Base-by-base conservation (phyloP, 1,140 invertebrate species). In the Anagrus nilaparvatae region DNA sequence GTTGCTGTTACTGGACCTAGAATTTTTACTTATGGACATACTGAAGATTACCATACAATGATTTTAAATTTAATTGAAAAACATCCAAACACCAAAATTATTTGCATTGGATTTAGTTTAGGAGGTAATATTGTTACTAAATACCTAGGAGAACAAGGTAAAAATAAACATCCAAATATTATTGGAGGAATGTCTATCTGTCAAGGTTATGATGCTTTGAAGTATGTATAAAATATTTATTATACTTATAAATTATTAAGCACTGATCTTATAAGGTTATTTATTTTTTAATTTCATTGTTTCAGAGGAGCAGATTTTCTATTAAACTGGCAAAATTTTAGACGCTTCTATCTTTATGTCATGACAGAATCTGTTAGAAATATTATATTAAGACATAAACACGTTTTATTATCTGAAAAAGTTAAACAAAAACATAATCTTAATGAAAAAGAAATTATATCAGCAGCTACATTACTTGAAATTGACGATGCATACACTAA, bases 341-440 rank as follows among this genome's bases (percentile, higher is more conserved):
- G 87, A 4, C 77, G 87, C 1, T 79, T 87, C 50, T 95, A 95
- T 59, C 67, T 92, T n/a, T 91, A 88, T 57, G 78, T 87, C 25
- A 91, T 95, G 83, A 91, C 89, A 1, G 86, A 90, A 59, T 90
- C 89, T 56, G 80, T 92, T 52, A 87, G 88, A 43, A 79, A 78
- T 51, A 79, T 93, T 27, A 83, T 95, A 43, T 70, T 86, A 2
- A 72, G 77, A 23, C 85, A 93, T 63, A 81, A 84, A 46, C 72
- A 79, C 46, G 75, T 81, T 27, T 65, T 92, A 31, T 69, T 94
- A 9, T 77, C 74, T 13, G 79, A 83, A 10, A 82, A 91, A 30
- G 72, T 84, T 5, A 84, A 82, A 59, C 67, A 70, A 29, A 74
- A 72, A 31, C 75, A 75, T 51, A 67, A 73, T 39, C 70, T 91